Conservation (phyloP, 1,140 invertebrate species). For the Drosophila varians region DNA sequence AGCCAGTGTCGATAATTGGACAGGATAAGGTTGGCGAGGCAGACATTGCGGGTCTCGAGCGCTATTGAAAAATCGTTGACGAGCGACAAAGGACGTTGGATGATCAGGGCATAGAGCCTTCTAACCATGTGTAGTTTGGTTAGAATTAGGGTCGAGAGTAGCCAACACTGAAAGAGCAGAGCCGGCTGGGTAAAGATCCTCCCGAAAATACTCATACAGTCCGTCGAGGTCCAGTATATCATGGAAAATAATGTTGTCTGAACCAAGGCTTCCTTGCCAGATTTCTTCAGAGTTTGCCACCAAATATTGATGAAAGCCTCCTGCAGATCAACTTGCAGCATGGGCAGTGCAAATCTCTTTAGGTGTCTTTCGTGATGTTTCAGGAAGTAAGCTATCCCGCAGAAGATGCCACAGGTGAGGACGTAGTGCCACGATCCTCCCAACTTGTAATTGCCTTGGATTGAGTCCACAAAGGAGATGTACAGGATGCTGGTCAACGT, state of each 20-base stretch:
- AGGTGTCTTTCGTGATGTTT: neutral
- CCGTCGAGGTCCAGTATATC: slow-evolving; percentile 2
- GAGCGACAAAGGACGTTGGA: slow-evolving; percentile 23
- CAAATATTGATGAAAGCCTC: neutral
- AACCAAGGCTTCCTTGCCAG: neutral
- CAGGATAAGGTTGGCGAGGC: neutral
- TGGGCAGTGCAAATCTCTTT: slow-evolving; percentile 3
- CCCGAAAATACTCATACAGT: neutral
- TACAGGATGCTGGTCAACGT: slow-evolving; percentile 25
- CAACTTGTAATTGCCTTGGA: neutral
- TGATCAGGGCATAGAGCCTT: neutral
- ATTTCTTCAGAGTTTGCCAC: neutral
- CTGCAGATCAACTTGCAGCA: neutral
- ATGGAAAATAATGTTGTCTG: neutral
- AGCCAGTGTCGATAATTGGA: neutral
- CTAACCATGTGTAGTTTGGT: slow-evolving; percentile 11
- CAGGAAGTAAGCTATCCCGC: slow-evolving; percentile 20
- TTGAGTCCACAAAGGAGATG: neutral
- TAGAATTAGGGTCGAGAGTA: slow-evolving; percentile 15
- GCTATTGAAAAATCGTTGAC: neutral
- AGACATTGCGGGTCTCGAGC: neutral
- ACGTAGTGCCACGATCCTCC: neutral
- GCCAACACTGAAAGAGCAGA: neutral
- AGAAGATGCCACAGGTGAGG: slow-evolving; percentile 3
- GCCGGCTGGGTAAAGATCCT: neutral